Evolutionary conservation across 2,888 invertebrate species (phyloP), one percentile per base, ranked within the genome.

Genomic region (Drosophila niveifrons): DNA sequence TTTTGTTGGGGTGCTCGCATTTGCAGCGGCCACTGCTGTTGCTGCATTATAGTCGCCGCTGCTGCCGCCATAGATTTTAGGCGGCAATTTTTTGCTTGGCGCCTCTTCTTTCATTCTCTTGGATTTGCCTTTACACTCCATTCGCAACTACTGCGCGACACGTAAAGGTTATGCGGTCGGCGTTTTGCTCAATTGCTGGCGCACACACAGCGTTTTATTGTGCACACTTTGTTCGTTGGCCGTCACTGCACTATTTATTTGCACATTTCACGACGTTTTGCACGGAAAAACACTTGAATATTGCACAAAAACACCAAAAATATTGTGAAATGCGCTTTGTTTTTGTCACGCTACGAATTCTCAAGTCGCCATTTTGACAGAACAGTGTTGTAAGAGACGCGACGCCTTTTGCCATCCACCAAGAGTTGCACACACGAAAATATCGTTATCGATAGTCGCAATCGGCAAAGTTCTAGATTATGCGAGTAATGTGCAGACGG

Each of bases 31-130:
- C 23, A 23, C 23, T 23, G 23, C 23, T 23, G 23, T 23, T 23
- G 23, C 23, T 23, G 72, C 76, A 66, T 31, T 31, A 10, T 56
- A 75, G 51, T 79, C 82, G 67, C 88, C 89, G 76, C 85, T 81
- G 51, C 78, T 81, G 67, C 88, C 89, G 76, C 85, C 82, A 80
- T 82, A 80, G 58, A 87, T 85, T 91, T 91, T 91, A 91, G 91
- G 90, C 90, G 90, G 90, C 91, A 91, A 91, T 89, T 90, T 91
- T 79, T 91, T 91, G 78, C 83, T 89, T 87, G 90, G 89, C 91
- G 91, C 90, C 89, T 91, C 91, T 90, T 90, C 90, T 84, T 91
- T 90, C 86, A 91, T 91, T 82, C 82, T 90, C 78, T 82, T 82
- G 66, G 81, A 57, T 75, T 83, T 84, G 71, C 86, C 79, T 88